Percentiles rank a stretch among this genome's conserved stretches.
Evolutionary conservation across 2,888 invertebrate species (phyloP).

Genomic region (Zelleria hepariella): DNA sequence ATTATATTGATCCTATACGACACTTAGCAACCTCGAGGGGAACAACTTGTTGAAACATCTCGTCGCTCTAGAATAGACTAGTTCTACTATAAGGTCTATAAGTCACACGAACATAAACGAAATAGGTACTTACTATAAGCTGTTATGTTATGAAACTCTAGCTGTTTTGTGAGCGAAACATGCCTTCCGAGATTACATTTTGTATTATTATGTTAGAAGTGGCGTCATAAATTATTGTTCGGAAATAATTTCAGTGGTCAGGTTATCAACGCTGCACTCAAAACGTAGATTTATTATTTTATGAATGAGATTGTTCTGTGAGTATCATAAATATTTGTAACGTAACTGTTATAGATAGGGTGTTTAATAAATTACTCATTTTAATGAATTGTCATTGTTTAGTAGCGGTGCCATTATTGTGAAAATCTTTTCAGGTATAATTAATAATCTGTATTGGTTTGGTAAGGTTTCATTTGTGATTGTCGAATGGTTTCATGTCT

Average conservation of each 20-base stretch:
- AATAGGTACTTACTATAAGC: constrained; percentile 29
- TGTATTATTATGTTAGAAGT: constrained; percentile 21
- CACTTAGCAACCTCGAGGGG: constrained; percentile 35
- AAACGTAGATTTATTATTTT: neutral
- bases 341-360: constrained; percentile 11
- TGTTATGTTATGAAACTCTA: constrained; percentile 42
- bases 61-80: constrained; percentile 36
- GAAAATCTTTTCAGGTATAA: constrained; percentile 26
- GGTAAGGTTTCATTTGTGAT: constrained; percentile 3
- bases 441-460: neutral
- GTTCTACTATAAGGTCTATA: constrained; percentile 36
- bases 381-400: constrained; percentile 13
- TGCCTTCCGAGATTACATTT: constrained; percentile 47
- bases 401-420: constrained; percentile 51
- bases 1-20: constrained; percentile 22
- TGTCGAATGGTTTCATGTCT: neutral
- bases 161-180: constrained; percentile 42
- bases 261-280: constrained; percentile 37
- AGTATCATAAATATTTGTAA: constrained; percentile 8
- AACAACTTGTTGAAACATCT: constrained; percentile 48
- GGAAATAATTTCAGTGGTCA: constrained; percentile 15
- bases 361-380: constrained; percentile 15
- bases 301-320: constrained; percentile 6
- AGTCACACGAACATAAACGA: constrained; percentile 45
- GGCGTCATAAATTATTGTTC: neutral